Base-by-base conservation (phyloP, 2,888 invertebrate genomes). In the Caprella mutica region DNA sequence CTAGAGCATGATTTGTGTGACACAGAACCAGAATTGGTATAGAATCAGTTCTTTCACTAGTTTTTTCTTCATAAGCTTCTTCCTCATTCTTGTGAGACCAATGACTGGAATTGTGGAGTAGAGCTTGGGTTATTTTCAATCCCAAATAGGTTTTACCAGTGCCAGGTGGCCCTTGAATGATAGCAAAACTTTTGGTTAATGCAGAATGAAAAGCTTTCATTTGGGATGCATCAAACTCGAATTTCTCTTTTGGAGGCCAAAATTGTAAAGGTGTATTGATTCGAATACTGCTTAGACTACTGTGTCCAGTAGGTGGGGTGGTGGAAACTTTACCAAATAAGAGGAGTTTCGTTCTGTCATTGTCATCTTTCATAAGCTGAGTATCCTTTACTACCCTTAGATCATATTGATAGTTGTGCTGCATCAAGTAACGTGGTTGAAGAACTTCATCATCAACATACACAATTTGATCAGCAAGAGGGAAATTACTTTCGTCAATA, bases 1-100 rank as follows among this genome's bases (percentile, higher is more conserved):
- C 90, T 42, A 91, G 73, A 6, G 88, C 88, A 70, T 88, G 86
- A 74, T 90, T 90, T 8, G 88, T 89, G 70, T 81, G 86, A 68
- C 87, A 86, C 21, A 90, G 81, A 0, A 90, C 75, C 12, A 89
- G 73, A 70, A 89, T 82, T 1, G 85, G 84, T 5, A 48, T 30
- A 14, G 29, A 27, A 4, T 51, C 54, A 19, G 52, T 26, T 3
- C n/a, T n/a, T n/a, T n/a, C n/a, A n/a, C n/a, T n/a, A n/a, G n/a
- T n/a, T n/a, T n/a, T n/a, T n/a, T n/a, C n/a, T n/a, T n/a, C n/a
- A n/a, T n/a, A n/a, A n/a, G n/a, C n/a, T n/a, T n/a, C n/a, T 17
- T 74, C 74, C 65, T 76, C 75, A n/a, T 77, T 69, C 8, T 69
- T 86, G 57, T 14, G 8, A 21, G 35, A 29, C 57, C 57, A 57